Conservation (phyloP, 2,113 vertebrate genomes). For the Geococcyx californianus region DNA sequence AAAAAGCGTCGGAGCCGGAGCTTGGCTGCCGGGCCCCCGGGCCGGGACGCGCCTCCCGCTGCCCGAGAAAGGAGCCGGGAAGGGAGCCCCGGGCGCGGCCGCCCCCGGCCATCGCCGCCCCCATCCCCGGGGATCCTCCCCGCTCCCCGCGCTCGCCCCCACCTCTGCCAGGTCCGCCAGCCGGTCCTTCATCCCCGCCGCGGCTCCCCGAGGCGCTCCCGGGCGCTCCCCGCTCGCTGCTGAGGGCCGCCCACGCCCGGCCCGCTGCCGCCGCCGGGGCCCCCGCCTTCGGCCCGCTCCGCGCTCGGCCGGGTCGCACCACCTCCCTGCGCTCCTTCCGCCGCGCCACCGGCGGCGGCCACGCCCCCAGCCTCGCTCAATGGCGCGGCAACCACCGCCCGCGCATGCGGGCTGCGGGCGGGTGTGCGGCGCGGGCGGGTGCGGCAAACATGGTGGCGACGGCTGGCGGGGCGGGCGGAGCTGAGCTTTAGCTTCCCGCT, state of each 20-base stretch:
- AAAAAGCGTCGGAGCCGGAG: accelerated
- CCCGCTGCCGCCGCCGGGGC: no score
- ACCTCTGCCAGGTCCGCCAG: slow-evolving; percentile 85
- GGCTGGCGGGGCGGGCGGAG: no score
- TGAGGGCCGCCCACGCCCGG: background rate
- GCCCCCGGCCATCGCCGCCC: no score
- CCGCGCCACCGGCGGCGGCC: slow-evolving; percentile 3
- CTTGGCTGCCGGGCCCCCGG: accelerated
- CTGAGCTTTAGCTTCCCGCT: no score
- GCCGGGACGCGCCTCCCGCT: background rate
- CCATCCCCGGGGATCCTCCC: background rate
- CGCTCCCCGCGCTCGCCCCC: background rate
- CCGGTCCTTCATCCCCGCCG: slow-evolving; percentile 86
- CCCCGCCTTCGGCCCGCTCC: background rate
- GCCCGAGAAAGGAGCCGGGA: no score
- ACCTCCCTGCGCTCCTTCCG: background rate
- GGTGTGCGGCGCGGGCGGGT: background rate
- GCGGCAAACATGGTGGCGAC: background rate
- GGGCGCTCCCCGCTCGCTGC: background rate
- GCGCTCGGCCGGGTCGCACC: background rate
- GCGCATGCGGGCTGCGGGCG: background rate
- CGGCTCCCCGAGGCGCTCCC: background rate
- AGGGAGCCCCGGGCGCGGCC: no score
- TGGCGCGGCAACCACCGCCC: background rate
- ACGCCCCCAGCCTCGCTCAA: slow-evolving; percentile 7